Evolutionary conservation across 2,888 invertebrate genomes (phyloP).

Genomic region (Tubulanus polymorphus): DNA sequence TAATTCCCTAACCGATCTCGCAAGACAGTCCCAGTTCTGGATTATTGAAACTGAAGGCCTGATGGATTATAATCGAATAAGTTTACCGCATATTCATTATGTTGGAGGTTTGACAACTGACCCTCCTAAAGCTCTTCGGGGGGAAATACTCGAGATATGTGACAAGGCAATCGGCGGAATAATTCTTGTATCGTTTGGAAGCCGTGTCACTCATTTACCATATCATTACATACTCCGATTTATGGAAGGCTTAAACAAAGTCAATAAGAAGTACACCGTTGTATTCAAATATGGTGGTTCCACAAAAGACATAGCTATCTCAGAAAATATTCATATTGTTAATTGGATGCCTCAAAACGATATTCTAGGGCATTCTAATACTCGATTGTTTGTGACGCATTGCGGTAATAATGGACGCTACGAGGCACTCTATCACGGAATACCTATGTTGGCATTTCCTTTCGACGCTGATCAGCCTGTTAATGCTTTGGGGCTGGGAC

Average conservation of each 20-base stretch:
- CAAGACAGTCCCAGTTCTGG: conserved; percentile 16
- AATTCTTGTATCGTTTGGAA: conserved; percentile 29
- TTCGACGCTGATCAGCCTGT: conserved; percentile 23
- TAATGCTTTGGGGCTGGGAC: conserved; percentile 21
- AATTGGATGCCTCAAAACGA: conserved; percentile 31
- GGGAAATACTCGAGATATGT: conserved; percentile 18
- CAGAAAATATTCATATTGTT: no score
- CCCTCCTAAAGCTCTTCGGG: conserved; percentile 17
- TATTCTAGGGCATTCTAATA: conserved; percentile 24
- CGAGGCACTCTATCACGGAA: conserved; percentile 29
- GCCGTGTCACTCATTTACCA: no score
- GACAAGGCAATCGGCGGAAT: conserved; percentile 20
- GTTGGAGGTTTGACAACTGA: conserved; percentile 21
- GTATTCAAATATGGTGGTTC: no score
- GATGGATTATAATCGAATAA: conserved; percentile 20
- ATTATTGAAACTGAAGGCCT: conserved; percentile 21
- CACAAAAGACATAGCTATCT: no score
- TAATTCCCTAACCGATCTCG: conserved; percentile 1
- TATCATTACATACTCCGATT: no score
- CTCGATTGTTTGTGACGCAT: conserved; percentile 29
- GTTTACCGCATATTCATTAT: conserved; percentile 20
- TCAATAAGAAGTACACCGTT: no score
- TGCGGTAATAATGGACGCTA: conserved; percentile 29
- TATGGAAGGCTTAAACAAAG: no score
- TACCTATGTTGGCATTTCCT: conserved; percentile 30